Evolutionary conservation across 1,140 invertebrate genomes (phyloP).

Genomic region (Lepidurus arcticus): DNA sequence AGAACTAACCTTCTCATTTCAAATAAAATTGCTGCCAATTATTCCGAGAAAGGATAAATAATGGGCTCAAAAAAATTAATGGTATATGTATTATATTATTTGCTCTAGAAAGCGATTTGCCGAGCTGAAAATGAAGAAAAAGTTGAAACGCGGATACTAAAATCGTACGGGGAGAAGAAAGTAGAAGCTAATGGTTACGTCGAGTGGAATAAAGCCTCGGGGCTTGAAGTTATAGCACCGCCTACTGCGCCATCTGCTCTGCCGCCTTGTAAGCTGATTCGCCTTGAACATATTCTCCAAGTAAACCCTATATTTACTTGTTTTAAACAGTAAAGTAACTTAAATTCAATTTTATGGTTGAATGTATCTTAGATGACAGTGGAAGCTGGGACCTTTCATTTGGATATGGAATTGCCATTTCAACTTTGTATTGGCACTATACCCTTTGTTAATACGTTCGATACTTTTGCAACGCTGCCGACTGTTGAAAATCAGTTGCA

Average conservation of each 20-base stretch:
- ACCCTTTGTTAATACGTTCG: not conserved
- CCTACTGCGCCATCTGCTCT: not conserved
- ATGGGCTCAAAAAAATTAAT: not conserved
- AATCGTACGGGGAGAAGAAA: not conserved
- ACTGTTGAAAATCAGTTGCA: not conserved
- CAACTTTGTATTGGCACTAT: not conserved
- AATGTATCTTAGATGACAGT: not conserved
- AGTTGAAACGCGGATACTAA: not conserved
- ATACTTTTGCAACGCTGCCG: not conserved
- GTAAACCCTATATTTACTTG: not conserved
- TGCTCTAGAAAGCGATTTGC: not conserved
- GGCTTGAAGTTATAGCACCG: not conserved
- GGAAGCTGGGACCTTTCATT: not conserved
- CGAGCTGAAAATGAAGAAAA: not conserved
- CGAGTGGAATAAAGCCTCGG: conserved; percentile 9
- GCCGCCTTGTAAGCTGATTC: not conserved
- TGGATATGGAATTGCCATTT: conserved; percentile 2
- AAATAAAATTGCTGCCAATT: not conserved
- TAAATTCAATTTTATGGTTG: not conserved
- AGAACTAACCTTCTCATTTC: not conserved
- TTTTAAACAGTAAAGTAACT: not conserved
- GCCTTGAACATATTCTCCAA: not conserved
- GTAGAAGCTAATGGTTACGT: not conserved
- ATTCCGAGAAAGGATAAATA: not conserved
- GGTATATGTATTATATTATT: not conserved